Evolutionary conservation across 1,140 invertebrate species (phyloP).

Genomic region (Tetramorium simillimum): DNA sequence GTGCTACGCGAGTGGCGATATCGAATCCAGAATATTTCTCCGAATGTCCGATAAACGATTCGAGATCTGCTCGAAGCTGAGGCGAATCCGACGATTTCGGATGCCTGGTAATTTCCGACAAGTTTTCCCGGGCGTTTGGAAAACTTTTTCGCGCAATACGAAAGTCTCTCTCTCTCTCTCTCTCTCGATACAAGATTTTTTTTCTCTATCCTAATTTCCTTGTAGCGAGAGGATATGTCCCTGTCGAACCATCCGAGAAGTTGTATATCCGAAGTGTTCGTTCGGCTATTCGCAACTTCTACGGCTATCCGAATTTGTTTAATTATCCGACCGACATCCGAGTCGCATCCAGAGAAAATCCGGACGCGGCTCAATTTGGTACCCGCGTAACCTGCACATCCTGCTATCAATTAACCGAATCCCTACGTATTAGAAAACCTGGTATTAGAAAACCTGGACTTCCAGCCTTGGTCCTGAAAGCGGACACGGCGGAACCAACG

Average conservation of each 20-base stretch:
- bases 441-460: constrained; percentile 59
- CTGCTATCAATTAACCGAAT: constrained; percentile 37
- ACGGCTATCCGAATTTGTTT: neutral
- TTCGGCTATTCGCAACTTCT: neutral
- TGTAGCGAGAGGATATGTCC: neutral
- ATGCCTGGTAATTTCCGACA: neutral
- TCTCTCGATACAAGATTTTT: neutral
- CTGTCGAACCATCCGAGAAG: neutral
- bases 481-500: constrained; percentile 25
- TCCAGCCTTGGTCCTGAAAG: constrained; percentile 10
- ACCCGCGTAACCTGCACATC: constrained; percentile 19
- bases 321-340: neutral
- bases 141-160: neutral
- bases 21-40: neutral
- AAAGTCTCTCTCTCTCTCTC: neutral
- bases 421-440: constrained; percentile 69
- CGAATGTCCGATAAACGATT: neutral
- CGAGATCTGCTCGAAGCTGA: neutral
- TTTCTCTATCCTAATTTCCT: neutral
- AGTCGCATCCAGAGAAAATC: neutral
- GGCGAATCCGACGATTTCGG: neutral
- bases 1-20: neutral
- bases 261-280: neutral
- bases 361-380: neutral
- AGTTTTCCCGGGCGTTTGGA: neutral